Evolutionary conservation across 2,888 invertebrate genomes (phyloP).

Genomic region (Eupithecia abbreviata): DNA sequence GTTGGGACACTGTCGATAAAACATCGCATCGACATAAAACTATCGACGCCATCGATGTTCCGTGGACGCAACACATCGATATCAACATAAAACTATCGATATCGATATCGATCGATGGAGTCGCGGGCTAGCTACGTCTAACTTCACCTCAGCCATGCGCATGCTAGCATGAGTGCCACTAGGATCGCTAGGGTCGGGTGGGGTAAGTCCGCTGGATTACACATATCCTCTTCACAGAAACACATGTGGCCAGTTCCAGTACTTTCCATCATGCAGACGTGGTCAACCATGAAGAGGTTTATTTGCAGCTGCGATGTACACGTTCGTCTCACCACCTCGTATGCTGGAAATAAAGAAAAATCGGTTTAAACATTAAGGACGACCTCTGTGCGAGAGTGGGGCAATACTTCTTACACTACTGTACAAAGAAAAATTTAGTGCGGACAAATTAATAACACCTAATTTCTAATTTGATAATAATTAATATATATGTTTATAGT

Average conservation of each 20-base stretch:
- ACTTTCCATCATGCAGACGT: constrained; percentile 99
- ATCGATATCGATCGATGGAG: constrained; percentile 48
- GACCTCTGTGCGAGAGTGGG: neutral
- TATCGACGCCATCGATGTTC: constrained; percentile 25
- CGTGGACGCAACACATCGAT: constrained; percentile 28
- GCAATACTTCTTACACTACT: too few relatives aligned
- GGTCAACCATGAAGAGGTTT: constrained; percentile 98
- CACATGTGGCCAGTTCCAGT: constrained; percentile 99
- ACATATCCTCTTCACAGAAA: constrained; percentile 99
- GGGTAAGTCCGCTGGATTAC: constrained; percentile 85
- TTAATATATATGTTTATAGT: too few relatives aligned
- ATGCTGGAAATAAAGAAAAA: constrained; percentile 84
- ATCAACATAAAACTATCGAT: constrained; percentile 39
- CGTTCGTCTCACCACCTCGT: constrained; percentile 95
- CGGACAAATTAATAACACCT: too few relatives aligned
- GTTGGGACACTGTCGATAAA: constrained; percentile 10
- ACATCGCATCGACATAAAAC: constrained; percentile 20
- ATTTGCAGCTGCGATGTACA: constrained; percentile 97
- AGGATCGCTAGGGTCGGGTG: constrained; percentile 55
- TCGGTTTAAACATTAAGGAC: neutral
- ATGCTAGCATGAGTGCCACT: constrained; percentile 71
- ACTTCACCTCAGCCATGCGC: constrained; percentile 81
- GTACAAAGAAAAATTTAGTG: too few relatives aligned
- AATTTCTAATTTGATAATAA: too few relatives aligned
- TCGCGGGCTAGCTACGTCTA: constrained; percentile 64